These are phyloP conservation scores for Atopsyche davidsoni DNA, from an alignment of 1,140 invertebrate species.

Conservation along the genomic window DNA sequence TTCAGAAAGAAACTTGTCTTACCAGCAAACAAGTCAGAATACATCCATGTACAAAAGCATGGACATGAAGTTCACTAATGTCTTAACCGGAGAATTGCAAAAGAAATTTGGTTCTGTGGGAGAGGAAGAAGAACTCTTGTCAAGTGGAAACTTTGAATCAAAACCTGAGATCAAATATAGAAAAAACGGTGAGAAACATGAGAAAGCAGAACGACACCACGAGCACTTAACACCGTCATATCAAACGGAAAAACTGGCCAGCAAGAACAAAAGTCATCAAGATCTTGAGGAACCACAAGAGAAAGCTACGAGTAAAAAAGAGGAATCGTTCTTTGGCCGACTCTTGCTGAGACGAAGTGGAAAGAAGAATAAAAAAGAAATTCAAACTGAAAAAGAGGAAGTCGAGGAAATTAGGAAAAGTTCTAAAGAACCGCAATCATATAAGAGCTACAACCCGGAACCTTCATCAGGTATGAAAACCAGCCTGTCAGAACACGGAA, in stretches of 20 bases:
- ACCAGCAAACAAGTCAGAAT: conserved; percentile 26
- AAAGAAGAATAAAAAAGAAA: conserved; percentile 55
- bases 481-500: conserved; percentile 11
- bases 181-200: conserved; percentile 43
- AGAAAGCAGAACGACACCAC: conserved; percentile 11
- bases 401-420: conserved; percentile 39
- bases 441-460: conserved; percentile 13
- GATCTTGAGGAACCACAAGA: conserved; percentile 22
- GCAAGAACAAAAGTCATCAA: conserved; percentile 16
- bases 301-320: conserved; percentile 40
- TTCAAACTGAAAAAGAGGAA: conserved; percentile 40
- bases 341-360: conserved; percentile 58
- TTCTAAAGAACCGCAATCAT: conserved; percentile 15
- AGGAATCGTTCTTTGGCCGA: conserved; percentile 60
- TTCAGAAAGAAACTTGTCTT: conserved; percentile 31
- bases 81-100: conserved; percentile 21
- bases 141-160: conserved; percentile 31
- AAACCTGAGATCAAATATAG: conserved; percentile 38
- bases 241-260: conserved; percentile 7
- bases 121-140: conserved; percentile 23
- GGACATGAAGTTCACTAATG: conserved; percentile 24
- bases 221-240: no score
- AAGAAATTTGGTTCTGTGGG: conserved; percentile 24
- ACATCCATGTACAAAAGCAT: conserved; percentile 14
- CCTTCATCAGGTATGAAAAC: conserved; percentile 14